Percentiles rank a stretch among this genome's conserved stretches.
Conservation (phyloP, 2,888 invertebrate species). For the Adelognathus sp. region DNA sequence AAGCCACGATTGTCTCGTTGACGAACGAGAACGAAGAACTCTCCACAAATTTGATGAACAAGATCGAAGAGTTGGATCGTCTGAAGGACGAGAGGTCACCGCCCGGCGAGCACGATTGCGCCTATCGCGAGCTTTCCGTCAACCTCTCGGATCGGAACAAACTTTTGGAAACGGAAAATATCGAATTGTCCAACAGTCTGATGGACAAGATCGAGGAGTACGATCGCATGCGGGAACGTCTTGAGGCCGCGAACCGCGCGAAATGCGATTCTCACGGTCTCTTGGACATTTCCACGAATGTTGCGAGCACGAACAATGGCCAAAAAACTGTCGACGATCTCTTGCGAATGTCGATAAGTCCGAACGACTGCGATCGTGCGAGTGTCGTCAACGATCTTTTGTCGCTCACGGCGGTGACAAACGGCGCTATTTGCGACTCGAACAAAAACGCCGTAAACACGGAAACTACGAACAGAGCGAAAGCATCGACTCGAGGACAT, state of each 20-base stretch:
- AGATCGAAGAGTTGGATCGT: slow-evolving; percentile 79
- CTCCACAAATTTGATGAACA: slow-evolving; percentile 84
- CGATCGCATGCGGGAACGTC: slow-evolving; percentile 66
- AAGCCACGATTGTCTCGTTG: slow-evolving; percentile 65
- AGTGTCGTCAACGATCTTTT: slow-evolving; percentile 20
- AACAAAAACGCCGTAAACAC: neutral
- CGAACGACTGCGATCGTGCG: neutral
- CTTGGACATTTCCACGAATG: slow-evolving; percentile 30
- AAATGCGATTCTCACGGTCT: slow-evolving; percentile 8
- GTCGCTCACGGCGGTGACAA: neutral
- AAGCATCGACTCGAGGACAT: neutral
- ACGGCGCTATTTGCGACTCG: neutral
- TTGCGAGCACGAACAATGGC: neutral
- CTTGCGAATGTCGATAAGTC: neutral
- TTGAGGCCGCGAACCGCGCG: slow-evolving; percentile 57
- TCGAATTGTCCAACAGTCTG: slow-evolving; percentile 69
- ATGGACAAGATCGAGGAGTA: slow-evolving; percentile 73
- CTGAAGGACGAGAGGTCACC: slow-evolving; percentile 67
- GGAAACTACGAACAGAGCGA: slow-evolving; percentile 53
- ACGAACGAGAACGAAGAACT: slow-evolving; percentile 77
- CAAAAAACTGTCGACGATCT: slow-evolving; percentile 15
- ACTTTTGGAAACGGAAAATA: slow-evolving; percentile 66
- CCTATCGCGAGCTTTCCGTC: slow-evolving; percentile 64
- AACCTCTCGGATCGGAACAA: slow-evolving; percentile 59
- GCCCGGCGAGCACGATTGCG: slow-evolving; percentile 70